A percentile compares a stretch with the other conserved stretches of the same genome.
These are phyloP conservation scores for Drosophila repletoides DNA, from an alignment of 1,140 invertebrate species.

Conservation along the genomic window DNA sequence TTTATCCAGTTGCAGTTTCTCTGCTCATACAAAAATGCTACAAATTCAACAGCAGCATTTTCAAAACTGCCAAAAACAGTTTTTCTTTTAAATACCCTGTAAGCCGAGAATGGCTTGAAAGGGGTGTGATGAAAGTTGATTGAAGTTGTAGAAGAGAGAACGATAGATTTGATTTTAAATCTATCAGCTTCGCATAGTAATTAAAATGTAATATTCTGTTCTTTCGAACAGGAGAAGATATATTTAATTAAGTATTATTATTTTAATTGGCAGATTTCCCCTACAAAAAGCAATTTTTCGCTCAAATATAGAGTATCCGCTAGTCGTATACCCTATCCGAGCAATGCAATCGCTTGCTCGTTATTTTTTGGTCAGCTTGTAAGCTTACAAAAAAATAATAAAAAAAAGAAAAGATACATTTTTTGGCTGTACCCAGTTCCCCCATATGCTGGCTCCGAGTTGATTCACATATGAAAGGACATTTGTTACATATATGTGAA, in stretches of 20 bases:
- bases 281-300: too few species aligned
- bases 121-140: neutral
- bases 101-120: neutral
- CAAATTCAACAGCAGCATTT: slow-evolving; percentile 6
- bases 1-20: slow-evolving; percentile 7
- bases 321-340: neutral
- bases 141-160: too few species aligned
- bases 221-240: too few species aligned
- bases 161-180: too few species aligned
- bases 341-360: neutral
- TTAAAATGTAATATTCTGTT: too few species aligned
- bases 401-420: neutral
- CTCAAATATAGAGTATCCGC: neutral
- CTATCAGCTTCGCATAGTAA: too few species aligned
- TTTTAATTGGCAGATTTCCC: too few species aligned
- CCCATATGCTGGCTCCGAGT: neutral
- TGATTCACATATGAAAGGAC: neutral
- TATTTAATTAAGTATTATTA: too few species aligned
- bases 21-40: neutral
- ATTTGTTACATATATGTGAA: neutral
- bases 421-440: neutral
- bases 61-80: slow-evolving; percentile 16
- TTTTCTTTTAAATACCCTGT: neutral
- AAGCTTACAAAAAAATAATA: slow-evolving; percentile 8
- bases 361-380: slow-evolving; percentile 11